Evolutionary conservation across 2,888 invertebrate species (phyloP).

Genomic region (Melanostoma scalare): DNA sequence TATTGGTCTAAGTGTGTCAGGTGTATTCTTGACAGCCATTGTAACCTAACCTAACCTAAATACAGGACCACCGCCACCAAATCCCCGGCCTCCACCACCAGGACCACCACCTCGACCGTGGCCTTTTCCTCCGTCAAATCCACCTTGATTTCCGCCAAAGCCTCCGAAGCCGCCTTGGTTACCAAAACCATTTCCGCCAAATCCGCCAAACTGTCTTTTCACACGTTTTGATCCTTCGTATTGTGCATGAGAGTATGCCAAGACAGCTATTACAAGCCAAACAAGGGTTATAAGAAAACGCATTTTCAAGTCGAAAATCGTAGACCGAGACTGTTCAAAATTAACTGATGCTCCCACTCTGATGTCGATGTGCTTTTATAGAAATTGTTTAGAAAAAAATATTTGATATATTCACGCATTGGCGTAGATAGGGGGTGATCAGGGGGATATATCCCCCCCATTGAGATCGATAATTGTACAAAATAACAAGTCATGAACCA

Average conservation of each 20-base stretch:
- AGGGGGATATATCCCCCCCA: no score
- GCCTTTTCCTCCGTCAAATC: background rate
- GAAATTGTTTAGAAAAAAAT: background rate
- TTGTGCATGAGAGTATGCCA: constrained; percentile 5
- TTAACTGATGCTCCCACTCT: background rate
- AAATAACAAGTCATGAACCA: no score
- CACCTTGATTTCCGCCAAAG: background rate
- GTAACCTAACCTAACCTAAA: constrained; percentile 18
- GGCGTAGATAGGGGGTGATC: no score
- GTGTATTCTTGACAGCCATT: constrained; percentile 1
- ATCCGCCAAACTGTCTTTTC: background rate
- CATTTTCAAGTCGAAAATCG: background rate
- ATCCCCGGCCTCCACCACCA: background rate
- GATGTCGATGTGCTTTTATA: background rate
- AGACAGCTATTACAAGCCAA: background rate
- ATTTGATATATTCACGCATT: background rate
- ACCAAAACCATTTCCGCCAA: background rate
- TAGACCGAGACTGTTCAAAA: background rate
- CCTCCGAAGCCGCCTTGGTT: constrained; percentile 4
- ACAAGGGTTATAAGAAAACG: background rate
- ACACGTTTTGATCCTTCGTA: background rate
- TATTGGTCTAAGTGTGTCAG: no score
- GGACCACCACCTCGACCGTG: background rate
- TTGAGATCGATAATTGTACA: no score
- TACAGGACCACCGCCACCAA: background rate